Percentiles rank a stretch among this genome's conserved stretches.
Evolutionary conservation across 2,888 invertebrate species (phyloP).

Genomic region (Erynnis tages): DNA sequence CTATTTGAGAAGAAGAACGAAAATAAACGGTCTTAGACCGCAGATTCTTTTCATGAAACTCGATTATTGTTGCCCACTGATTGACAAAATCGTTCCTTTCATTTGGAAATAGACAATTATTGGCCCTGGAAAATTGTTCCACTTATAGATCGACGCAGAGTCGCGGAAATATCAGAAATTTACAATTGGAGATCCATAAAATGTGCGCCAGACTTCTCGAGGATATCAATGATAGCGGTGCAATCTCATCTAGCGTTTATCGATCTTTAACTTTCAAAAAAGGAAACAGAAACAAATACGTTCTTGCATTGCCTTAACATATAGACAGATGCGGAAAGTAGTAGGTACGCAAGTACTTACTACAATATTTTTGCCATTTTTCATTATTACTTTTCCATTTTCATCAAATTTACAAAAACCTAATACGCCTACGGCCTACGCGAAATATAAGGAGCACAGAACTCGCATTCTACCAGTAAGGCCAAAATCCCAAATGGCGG

Average conservation of each 20-base stretch:
- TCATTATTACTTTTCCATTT: neutral
- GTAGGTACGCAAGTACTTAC: too few relatives aligned
- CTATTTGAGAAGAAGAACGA: neutral
- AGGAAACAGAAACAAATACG: too few relatives aligned
- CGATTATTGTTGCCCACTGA: slow-evolving; percentile 22
- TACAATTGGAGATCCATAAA: neutral
- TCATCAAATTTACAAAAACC: neutral
- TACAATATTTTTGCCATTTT: too few relatives aligned
- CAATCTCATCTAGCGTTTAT: too few relatives aligned
- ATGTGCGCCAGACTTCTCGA: too few relatives aligned
- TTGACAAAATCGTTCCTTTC: slow-evolving; percentile 31
- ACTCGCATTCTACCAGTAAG: too few relatives aligned
- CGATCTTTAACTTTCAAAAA: too few relatives aligned
- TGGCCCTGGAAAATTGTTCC: slow-evolving; percentile 29
- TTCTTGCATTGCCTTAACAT: too few relatives aligned
- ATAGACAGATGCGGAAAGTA: too few relatives aligned
- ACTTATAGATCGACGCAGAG: slow-evolving; percentile 33
- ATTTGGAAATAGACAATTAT: slow-evolving; percentile 18
- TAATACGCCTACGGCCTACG: too few relatives aligned
- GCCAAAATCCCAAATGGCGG: neutral
- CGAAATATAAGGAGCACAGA: too few relatives aligned
- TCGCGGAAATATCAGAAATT: neutral
- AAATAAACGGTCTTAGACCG: neutral
- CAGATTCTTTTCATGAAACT: neutral
- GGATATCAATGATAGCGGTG: too few relatives aligned